A percentile compares a stretch with the other conserved stretches of the same genome.
Conservation (phyloP, 2,888 invertebrate genomes). For the Oeneis ivallda region DNA sequence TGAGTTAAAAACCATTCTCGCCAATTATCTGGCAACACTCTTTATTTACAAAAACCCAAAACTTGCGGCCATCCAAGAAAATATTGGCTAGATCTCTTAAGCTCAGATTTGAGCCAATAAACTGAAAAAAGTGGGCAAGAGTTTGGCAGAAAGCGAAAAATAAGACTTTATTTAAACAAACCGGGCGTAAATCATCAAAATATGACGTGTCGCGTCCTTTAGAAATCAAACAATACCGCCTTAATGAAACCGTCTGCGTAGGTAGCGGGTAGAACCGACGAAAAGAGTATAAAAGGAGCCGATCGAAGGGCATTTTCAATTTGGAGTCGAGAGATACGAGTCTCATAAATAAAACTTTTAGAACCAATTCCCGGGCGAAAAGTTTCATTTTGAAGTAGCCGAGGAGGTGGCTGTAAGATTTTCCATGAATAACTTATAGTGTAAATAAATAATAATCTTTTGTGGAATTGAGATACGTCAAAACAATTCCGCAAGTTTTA, state of each 20-base stretch:
- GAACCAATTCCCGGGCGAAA: constrained; percentile 43
- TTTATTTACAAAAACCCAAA: not conserved
- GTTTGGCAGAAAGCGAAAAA: too few species aligned
- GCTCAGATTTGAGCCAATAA: too few species aligned
- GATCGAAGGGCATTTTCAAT: constrained; percentile 51
- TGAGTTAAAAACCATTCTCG: too few species aligned
- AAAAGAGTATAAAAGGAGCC: constrained; percentile 45
- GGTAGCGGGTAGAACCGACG: constrained; percentile 37
- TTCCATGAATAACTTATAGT: not conserved
- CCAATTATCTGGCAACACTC: not conserved
- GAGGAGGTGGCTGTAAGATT: constrained; percentile 1
- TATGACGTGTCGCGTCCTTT: constrained; percentile 28
- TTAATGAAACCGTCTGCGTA: constrained; percentile 54
- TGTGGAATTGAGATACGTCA: too few species aligned
- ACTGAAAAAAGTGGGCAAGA: too few species aligned
- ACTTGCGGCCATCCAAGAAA: too few species aligned
- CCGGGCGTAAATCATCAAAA: constrained; percentile 27
- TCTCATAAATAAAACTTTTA: constrained; percentile 58
- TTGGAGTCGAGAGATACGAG: constrained; percentile 42
- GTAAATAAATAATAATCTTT: not conserved
- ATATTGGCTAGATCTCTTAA: too few species aligned
- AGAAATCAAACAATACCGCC: constrained; percentile 48
- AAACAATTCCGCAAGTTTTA: too few species aligned
- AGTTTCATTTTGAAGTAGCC: constrained; percentile 26
- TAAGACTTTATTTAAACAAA: too few species aligned